phyloP scores from a whole-genome alignment of 2,888 invertebrate species.

The Kryphioiulus occultus region DNA sequence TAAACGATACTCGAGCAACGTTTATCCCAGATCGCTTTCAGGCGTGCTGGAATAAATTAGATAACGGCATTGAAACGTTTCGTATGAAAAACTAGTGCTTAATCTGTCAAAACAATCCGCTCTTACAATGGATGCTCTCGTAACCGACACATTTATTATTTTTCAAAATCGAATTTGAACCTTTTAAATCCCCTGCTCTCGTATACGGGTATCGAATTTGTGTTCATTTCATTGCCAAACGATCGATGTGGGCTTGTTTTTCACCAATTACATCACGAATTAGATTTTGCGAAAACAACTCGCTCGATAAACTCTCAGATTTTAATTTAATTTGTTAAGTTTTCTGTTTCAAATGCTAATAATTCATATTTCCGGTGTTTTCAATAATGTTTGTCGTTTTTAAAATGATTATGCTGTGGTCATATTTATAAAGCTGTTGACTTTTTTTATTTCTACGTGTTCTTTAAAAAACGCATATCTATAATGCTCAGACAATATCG shows the following conservation, averaged over 20 bases:
- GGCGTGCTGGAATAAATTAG: neutral
- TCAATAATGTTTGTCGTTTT: no score
- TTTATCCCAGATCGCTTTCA: neutral
- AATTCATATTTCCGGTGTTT: no score
- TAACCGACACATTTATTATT: constrained; percentile 25
- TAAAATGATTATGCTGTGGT: no score
- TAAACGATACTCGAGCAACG: neutral
- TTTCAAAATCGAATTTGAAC: neutral
- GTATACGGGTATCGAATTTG: neutral
- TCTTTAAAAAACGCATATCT: no score
- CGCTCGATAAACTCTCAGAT: neutral
- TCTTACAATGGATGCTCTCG: constrained; percentile 2
- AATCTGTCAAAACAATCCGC: constrained; percentile 24
- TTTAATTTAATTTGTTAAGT: no score
- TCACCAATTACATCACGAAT: neutral
- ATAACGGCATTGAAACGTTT: constrained; percentile 31
- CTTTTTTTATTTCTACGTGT: no score
- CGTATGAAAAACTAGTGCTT: neutral
- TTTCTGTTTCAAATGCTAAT: no score
- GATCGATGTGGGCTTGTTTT: neutral
- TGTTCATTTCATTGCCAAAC: neutral
- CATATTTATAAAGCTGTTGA: no score
- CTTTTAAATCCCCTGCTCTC: neutral
- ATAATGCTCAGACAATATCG: no score
- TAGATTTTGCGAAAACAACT: neutral